Base-by-base conservation (phyloP, 2,888 invertebrate species). In the Gisinianus flammeolus region DNA sequence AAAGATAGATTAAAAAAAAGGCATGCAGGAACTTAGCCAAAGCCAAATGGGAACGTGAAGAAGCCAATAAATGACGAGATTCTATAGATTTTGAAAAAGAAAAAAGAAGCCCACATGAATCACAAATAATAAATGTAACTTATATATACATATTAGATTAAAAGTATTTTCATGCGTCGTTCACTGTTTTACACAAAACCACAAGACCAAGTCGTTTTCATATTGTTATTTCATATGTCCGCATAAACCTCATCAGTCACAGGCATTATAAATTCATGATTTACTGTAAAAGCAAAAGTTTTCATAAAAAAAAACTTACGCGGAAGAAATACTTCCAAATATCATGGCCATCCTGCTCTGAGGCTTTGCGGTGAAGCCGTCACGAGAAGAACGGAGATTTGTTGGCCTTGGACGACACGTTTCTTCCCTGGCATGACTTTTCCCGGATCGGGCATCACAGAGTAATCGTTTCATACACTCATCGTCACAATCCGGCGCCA, bases 371-470 rank as follows among this genome's bases (percentile, higher is more conserved):
- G 79, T 72, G n/a, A 81, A 78, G n/a, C 82, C 81, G 64, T 82
- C 84, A 58, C 84, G 68, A n/a, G 83, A 83, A 19, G 80, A 80
- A 44, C 84, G 77, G 16, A 82, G 79, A 71, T 83, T 82, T 28
- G 82, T 76, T 54, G 84, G 84, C 16, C 84, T 72, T 22, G 84
- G 80, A 62, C 78, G 69, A 78, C 84, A 84, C 19, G 82, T 76
- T 64, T 91, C 85, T 91, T 92, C 80, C 93, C 92, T 87, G 94
- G 95, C 79, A 95, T 90, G 77, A 91, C 91, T 85, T 93, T 93
- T 4, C 94, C 95, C 96, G 22, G 95, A 95, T 76, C 94, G 91
- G 76, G 94, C 90, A 87, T 95, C 95, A 86, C 96, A 96, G 54
- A 96, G 88, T 86, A 95, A 89, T 66, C 94, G 90, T 87, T 94